Evolutionary conservation across 2,113 vertebrate species (phyloP).

Genomic region (Xenopus laevis): DNA sequence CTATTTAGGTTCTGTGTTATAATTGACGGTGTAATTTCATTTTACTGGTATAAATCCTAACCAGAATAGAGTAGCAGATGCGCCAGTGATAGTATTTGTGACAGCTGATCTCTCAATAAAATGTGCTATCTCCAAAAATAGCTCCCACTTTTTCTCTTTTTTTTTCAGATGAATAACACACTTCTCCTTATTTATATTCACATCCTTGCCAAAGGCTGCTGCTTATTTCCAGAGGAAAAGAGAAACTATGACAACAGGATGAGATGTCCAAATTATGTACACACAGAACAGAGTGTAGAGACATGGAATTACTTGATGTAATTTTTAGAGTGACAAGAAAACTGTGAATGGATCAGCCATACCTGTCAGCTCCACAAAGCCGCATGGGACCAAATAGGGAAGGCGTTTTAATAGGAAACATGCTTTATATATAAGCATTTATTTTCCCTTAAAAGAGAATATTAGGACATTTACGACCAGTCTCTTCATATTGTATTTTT

Average conservation of each 20-base stretch:
- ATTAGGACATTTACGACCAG: no score
- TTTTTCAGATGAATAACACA: constrained; percentile 12
- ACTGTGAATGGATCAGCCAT: neutral
- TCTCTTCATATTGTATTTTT: no score
- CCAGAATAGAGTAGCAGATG: no score
- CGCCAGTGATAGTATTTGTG: neutral
- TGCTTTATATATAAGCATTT: no score
- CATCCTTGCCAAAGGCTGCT: neutral
- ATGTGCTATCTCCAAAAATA: constrained; percentile 7
- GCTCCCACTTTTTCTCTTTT: neutral
- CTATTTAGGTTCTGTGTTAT: no score
- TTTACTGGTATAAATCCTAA: no score
- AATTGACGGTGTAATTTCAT: no score
- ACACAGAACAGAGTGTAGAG: neutral
- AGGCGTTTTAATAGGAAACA: no score
- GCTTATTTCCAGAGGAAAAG: constrained; percentile 1
- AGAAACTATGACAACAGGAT: neutral
- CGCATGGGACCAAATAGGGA: no score
- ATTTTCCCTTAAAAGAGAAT: no score
- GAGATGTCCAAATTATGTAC: neutral
- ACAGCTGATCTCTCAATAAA: constrained; percentile 25
- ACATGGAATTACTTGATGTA: neutral
- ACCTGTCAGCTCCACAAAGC: no score
- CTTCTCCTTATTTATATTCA: neutral
- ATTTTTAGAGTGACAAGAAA: neutral